phyloP scores from a whole-genome alignment of 53 echinoderm and acorn worm genomes.

The Actinopyga echinites region DNA sequence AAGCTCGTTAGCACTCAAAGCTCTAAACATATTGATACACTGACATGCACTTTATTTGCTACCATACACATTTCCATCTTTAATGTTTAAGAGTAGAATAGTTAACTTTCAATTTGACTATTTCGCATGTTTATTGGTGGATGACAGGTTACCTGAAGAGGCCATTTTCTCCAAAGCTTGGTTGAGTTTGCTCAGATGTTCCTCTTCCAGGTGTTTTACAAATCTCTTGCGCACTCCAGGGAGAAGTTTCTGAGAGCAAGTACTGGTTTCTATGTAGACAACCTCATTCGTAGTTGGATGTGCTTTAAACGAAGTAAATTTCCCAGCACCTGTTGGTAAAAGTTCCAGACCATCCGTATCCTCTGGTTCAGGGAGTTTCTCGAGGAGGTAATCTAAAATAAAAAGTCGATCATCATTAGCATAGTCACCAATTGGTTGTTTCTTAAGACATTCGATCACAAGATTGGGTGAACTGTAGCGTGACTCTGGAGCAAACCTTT shows the following conservation, averaged over 20 bases:
- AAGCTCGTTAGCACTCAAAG: too few relatives aligned
- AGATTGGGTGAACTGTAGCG: background rate
- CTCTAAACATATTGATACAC: too few relatives aligned
- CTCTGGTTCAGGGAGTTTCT: background rate
- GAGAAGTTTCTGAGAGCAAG: background rate
- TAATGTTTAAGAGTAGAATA: too few relatives aligned
- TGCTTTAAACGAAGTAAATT: background rate
- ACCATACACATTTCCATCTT: too few relatives aligned
- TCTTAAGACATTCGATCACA: background rate
- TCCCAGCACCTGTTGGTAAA: background rate
- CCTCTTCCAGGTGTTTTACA: background rate
- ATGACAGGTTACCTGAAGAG: too few relatives aligned
- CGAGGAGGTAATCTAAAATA: background rate
- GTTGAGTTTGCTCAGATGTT: too few relatives aligned
- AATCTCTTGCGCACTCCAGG: background rate
- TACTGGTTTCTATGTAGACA: background rate
- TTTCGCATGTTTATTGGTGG: too few relatives aligned
- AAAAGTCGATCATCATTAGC: background rate
- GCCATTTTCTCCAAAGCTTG: too few relatives aligned
- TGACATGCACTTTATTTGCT: too few relatives aligned
- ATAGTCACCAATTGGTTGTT: background rate
- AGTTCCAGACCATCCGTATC: background rate
- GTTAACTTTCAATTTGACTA: too few relatives aligned
- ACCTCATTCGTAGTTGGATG: background rate
- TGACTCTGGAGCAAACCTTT: background rate